Conservation (phyloP, 2,797 vertebrate species). For the Pangasius mekongensis region DNA sequence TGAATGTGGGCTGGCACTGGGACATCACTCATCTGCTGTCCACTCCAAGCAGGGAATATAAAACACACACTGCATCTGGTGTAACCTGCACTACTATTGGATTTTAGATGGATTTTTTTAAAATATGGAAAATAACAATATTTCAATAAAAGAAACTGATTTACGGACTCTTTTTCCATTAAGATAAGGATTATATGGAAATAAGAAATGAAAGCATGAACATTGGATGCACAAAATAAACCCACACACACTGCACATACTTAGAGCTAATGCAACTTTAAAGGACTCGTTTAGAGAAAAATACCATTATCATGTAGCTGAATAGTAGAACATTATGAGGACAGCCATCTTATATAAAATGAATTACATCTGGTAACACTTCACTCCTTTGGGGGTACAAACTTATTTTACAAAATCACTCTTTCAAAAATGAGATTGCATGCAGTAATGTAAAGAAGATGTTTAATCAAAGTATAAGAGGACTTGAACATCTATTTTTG, state of each 20-base stretch:
- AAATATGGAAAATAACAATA: too few species aligned
- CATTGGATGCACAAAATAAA: too few species aligned
- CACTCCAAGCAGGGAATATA: neutral
- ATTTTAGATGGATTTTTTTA: neutral
- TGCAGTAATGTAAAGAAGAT: neutral
- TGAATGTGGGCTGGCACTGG: neutral
- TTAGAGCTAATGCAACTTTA: too few species aligned
- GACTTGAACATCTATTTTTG: neutral
- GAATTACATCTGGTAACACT: neutral
- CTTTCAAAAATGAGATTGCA: neutral
- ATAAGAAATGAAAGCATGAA: too few species aligned
- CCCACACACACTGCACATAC: too few species aligned
- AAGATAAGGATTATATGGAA: too few species aligned
- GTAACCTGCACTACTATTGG: neutral
- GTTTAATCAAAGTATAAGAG: neutral
- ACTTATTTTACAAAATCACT: neutral
- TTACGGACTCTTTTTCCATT: too few species aligned
- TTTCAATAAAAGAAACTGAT: too few species aligned
- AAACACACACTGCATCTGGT: neutral
- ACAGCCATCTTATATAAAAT: neutral
- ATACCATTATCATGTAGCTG: neutral
- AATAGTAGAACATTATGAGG: neutral
- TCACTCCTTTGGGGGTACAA: too few species aligned
- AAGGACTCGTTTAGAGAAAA: too few species aligned
- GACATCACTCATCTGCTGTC: neutral